These are phyloP conservation scores for Apostichopus japonicus DNA, from an alignment of 35 echinoderm and acorn worm species.

Conservation along the genomic window DNA sequence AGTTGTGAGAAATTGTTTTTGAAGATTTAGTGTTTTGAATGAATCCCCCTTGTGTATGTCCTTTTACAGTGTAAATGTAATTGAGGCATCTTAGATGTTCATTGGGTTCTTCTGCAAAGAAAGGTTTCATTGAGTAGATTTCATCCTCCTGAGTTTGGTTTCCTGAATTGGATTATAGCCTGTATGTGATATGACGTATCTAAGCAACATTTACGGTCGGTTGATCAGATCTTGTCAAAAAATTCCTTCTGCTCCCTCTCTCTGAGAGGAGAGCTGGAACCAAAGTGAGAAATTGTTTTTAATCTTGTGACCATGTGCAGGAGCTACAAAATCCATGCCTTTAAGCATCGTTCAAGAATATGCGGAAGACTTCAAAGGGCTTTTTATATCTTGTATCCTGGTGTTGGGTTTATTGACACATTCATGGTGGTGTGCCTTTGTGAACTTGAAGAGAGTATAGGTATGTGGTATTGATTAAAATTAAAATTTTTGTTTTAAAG, in stretches of 20 bases:
- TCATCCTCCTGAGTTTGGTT: neutral
- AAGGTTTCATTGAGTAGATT: neutral
- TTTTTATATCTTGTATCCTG: neutral
- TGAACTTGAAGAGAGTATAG: neutral
- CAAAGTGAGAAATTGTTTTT: neutral
- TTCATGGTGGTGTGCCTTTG: neutral
- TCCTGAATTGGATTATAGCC: neutral
- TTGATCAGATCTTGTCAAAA: neutral
- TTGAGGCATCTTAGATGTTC: too few species aligned
- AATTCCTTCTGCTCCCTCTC: neutral
- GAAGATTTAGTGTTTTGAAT: too few species aligned
- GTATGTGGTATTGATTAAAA: neutral
- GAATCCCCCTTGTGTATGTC: too few species aligned
- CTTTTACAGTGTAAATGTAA: too few species aligned
- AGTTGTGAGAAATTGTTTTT: too few species aligned
- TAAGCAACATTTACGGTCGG: neutral
- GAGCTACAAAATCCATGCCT: neutral
- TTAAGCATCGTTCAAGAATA: neutral
- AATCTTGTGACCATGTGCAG: neutral
- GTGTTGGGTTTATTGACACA: neutral
- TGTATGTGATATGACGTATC: neutral
- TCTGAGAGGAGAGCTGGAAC: neutral
- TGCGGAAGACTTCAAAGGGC: neutral
- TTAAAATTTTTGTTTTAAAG: neutral
- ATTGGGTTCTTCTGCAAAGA: too few species aligned